Base-by-base conservation (phyloP, 35 echinoderm and acorn worm genomes). In the Eucidaris tribuloides region DNA sequence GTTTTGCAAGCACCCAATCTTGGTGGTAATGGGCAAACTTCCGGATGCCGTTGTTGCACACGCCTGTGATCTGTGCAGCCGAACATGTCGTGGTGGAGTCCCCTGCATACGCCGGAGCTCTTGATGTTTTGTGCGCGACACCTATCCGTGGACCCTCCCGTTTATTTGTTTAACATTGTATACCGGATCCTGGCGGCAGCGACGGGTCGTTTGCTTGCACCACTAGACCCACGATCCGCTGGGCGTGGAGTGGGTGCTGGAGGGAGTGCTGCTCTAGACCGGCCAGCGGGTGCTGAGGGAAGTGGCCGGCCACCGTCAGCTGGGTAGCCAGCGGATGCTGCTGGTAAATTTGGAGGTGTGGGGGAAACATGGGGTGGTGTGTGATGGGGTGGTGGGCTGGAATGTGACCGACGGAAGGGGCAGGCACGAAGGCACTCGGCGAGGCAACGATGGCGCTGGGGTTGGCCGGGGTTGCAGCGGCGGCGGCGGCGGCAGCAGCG, bases 401-500 rank as follows among this genome's bases (percentile, higher is more conserved):
- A 87, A 84, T 80, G 84, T 81, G 89, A 78, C 82, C 64, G 44
- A 83, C 76, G 71, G 88, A 78, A 61, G 80, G 83, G 58, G 81
- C 74, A 36, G 89, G 89, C 50, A 88, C 89, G 85, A 97, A 97
- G 74, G 94, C 89, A 91, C 89, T 97, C 50, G 94, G 94, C 9
- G 84, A 86, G 37, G 84, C 84, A 31, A 83, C 88, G 17, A 91
- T 71, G 31, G 68, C 82, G 41, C 85, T 44, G 9, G 91, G 72
- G 11, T 82, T 59, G 64, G 70, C 44, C 4, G 50, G 88, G 27
- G 91, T 80, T 9, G 87, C 71, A 20, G 92, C 84, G 33, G 82
- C 80, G n/a, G 50, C 81, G 27, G 91, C 79, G 13, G 87, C 71
- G 20, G 92, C 84, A 27, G 82, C 80, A 60, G 85, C 70, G 20